These are phyloP conservation scores for Embiotoca jacksoni DNA, from an alignment of 2,113 vertebrate genomes.

Conservation along the genomic window DNA sequence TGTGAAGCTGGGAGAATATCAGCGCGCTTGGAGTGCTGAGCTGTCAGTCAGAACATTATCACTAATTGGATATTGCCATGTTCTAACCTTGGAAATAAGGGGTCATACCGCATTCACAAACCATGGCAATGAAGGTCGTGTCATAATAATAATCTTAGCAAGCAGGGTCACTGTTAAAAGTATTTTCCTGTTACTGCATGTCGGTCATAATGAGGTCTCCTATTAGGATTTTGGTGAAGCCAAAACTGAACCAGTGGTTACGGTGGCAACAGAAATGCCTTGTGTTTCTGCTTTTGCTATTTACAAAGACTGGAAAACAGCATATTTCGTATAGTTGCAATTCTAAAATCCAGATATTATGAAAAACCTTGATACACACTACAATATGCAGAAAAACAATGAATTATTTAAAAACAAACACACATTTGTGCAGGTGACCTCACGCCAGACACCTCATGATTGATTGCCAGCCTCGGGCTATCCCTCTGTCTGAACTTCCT, in stretches of 20 bases:
- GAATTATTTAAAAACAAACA: constrained; percentile 31
- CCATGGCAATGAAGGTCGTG: background rate
- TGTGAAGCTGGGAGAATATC: constrained; percentile 20
- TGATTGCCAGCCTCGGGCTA: constrained; percentile 76
- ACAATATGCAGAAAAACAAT: constrained; percentile 40
- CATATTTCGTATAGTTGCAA: background rate
- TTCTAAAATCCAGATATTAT: constrained; percentile 1
- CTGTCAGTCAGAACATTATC: constrained; percentile 23
- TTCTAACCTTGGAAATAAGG: constrained; percentile 44
- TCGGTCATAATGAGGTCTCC: constrained; percentile 7
- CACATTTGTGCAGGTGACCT: constrained; percentile 54
- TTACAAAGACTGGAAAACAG: constrained; percentile 11
- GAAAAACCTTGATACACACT: background rate
- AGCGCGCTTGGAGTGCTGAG: background rate
- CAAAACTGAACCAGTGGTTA: constrained; percentile 1
- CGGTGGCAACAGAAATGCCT: constrained; percentile 25
- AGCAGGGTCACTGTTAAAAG: background rate
- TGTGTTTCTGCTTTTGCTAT: constrained; percentile 1
- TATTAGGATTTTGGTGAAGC: constrained; percentile 11
- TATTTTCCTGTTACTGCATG: background rate
- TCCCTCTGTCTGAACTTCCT: constrained; percentile 75
- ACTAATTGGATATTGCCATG: constrained; percentile 45
- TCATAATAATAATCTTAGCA: constrained; percentile 7
- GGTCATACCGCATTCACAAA: constrained; percentile 21
- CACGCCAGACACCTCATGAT: constrained; percentile 59